Base-by-base conservation (phyloP, 2,888 invertebrate species). In the Aradus depressus region DNA sequence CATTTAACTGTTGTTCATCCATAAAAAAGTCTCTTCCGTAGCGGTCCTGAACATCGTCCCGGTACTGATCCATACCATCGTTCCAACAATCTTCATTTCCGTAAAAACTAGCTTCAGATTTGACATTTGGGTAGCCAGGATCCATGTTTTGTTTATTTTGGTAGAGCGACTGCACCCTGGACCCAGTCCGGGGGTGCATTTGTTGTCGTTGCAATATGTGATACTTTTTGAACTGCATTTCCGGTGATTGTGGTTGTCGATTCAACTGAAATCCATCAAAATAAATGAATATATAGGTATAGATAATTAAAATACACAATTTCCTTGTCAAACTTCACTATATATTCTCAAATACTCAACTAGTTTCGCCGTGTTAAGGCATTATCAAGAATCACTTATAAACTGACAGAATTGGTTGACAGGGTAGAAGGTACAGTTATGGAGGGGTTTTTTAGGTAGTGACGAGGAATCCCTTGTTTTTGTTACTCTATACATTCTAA, bases 161-260 rank as follows among this genome's bases (percentile, higher is more conserved):
- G 28, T 53, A 52, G 43, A 49, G 35, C 48, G 53, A 47, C 28
- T 44, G 55, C 14, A 12, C 23, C 19, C 49, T 32, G 12, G 39
- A 44, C 37, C 51, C 53, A 2, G 43, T 23, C 16, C 55, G 39
- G 4, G 52, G 44, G 8, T 52, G 44, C 14, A 55, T 45, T 19
- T 53, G 55, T 37, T 56, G 53, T 28, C 55, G 41, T 32, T 53
- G 55, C 34, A 56, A 45, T 47, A 53, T 52, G 37, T 56, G 55
- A 19, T 53, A 44, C 38, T 56, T 53, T 31, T 53, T 53, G 23
- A 53, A 56, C 31, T 56, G 53, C 23, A 53, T 26, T 44, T 56
- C 52, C 39, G 53, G 55, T n/a, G n/a, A n/a, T 23, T 55, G 54
- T 22, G 41, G 55, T 19, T 53, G 51, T 28, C 21, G 47, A 3